phyloP scores from a whole-genome alignment of 2,797 vertebrate genomes.

The Lindbergichthys nudifrons region DNA sequence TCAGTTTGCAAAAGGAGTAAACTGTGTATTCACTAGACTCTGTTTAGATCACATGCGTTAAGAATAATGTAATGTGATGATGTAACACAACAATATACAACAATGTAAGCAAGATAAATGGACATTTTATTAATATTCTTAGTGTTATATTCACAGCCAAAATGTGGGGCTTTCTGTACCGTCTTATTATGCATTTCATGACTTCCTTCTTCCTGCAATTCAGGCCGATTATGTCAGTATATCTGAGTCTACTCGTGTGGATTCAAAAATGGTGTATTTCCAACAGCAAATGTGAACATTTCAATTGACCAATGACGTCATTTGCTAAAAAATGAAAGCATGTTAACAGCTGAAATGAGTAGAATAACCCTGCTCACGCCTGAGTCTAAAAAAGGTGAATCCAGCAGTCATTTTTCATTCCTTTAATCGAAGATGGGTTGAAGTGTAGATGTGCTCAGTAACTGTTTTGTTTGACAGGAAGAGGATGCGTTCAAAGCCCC shows the following conservation, averaged over 20 bases:
- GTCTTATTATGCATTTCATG: too few relatives aligned
- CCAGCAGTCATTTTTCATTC: too few relatives aligned
- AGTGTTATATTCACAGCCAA: not conserved
- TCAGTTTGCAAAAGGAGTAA: too few relatives aligned
- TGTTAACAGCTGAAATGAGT: slow-evolving; percentile 21
- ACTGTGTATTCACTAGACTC: not conserved
- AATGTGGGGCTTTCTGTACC: not conserved
- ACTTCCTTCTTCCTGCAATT: not conserved
- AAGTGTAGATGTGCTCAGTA: slow-evolving; percentile 18
- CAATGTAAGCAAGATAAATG: not conserved
- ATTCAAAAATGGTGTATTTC: slow-evolving; percentile 2
- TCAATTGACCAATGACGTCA: slow-evolving; percentile 16
- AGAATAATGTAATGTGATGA: not conserved
- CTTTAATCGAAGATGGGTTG: not conserved
- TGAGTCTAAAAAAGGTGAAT: too few relatives aligned
- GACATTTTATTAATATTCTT: too few relatives aligned
- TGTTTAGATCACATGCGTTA: not conserved
- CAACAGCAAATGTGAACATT: slow-evolving; percentile 1
- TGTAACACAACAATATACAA: not conserved
- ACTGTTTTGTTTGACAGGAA: slow-evolving; percentile 33
- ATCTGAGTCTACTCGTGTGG: not conserved
- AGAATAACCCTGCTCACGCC: not conserved
- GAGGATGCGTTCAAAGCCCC: slow-evolving; percentile 28
- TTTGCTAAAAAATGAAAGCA: slow-evolving; percentile 17
- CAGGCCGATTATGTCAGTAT: not conserved